Base-by-base conservation (phyloP, 2,888 invertebrate species). In the Spilosoma lubricipeda region DNA sequence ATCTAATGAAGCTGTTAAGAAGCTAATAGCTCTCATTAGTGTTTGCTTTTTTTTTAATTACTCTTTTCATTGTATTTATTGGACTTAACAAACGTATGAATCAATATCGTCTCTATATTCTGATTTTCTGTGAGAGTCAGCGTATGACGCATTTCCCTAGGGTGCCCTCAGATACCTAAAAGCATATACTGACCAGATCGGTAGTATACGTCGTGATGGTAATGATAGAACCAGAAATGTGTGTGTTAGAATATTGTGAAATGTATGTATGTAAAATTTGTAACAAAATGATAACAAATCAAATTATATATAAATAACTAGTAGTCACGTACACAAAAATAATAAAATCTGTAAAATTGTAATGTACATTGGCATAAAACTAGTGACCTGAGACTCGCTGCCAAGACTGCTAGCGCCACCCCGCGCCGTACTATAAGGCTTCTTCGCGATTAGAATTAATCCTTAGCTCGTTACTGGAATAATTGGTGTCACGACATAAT, bases 391-490 rank as follows among this genome's bases (percentile, higher is more conserved):
- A 67, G 33, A 77, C 76, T 52, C n/a, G 15, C 48, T 67, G 78
- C 81, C 77, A 81, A 83, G 79, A 67, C 23, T 72, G 45, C 15
- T 73, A 71, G 71, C 73, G 71, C 72, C 74, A n/a, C n/a, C n/a
- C n/a, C n/a, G 45, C 36, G 30, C 20, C 68, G 45, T 23, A 20
- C 20, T 64, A 56, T 83, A 85, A 69, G 83, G 83, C 85, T 84
- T 84, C 85, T 20, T 74, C 73, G 56, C 82, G 27, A 75, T 67
- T 74, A 78, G 73, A 72, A 79, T 85, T 84, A 82, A 83, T 76
- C 59, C 71, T 85, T 76, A 85, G 81, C 83, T 81, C 80, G 77
- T 84, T 84, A 84, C 73, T 30, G 42, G 30, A 23, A 23, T 30
- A 45, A 45, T 20, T 27, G 30, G 59, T 59, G n/a, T 59, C 59